Evolutionary conservation across 2,797 vertebrate species (phyloP).

Genomic region (Falco columbarius): DNA sequence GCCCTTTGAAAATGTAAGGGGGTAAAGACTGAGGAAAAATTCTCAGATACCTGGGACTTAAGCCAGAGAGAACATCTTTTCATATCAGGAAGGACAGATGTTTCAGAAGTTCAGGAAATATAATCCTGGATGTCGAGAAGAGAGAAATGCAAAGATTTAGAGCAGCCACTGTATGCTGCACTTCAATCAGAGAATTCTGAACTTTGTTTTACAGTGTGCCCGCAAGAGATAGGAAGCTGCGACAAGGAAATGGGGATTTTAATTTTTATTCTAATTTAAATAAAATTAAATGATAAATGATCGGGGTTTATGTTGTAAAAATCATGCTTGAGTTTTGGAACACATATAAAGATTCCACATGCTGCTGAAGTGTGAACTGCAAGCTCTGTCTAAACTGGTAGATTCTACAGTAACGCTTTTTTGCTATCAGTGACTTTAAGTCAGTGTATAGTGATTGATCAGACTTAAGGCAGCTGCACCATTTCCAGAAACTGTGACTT

Average conservation of each 20-base stretch:
- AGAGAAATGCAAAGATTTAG: not conserved
- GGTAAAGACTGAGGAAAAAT: not conserved
- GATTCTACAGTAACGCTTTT: not conserved
- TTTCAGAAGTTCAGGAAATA: not conserved
- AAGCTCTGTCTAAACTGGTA: not conserved
- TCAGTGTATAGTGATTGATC: not conserved
- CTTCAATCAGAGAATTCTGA: not conserved
- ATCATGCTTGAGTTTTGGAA: not conserved
- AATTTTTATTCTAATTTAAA: not conserved
- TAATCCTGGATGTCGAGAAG: not conserved
- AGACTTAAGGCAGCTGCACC: not conserved
- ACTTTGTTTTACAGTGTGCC: not conserved
- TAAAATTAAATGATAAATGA: not conserved
- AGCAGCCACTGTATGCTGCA: not conserved
- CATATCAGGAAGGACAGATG: not conserved
- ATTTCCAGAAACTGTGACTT: not conserved
- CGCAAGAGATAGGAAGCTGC: not conserved
- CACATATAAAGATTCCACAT: not conserved
- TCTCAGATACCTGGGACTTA: not conserved
- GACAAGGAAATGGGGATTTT: not conserved
- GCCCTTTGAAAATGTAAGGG: not conserved
- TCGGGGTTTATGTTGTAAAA: not conserved
- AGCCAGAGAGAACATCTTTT: not conserved
- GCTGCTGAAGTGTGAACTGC: not conserved
- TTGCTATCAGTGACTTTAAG: not conserved